A percentile compares a stretch with the other conserved stretches of the same genome.
Conservation (phyloP, 2,113 vertebrate genomes). For the Rhea pennata region DNA sequence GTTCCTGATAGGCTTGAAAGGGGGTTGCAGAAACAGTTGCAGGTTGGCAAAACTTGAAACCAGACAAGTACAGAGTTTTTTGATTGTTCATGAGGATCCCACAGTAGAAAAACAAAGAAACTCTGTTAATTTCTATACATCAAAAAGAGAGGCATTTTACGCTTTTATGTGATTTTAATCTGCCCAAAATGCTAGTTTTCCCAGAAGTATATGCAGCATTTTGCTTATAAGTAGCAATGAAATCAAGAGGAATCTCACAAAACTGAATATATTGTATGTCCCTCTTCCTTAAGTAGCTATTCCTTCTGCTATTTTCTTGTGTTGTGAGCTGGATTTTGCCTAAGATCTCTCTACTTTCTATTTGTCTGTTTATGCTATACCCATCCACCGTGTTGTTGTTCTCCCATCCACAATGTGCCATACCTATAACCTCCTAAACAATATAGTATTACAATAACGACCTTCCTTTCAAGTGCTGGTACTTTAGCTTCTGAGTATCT, state of each 20-base stretch:
- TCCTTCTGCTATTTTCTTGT: not conserved
- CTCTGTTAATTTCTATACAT: not conserved
- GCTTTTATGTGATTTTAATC: accelerated
- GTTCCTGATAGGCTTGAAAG: slow-evolving; percentile 8
- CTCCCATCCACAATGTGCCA: not conserved
- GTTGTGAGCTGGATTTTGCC: not conserved
- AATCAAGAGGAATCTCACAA: not conserved
- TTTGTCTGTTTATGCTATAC: not conserved
- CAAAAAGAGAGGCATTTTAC: not conserved
- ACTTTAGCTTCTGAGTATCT: not conserved
- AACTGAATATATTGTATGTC: not conserved
- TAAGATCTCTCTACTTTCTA: not conserved
- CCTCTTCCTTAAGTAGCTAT: not conserved
- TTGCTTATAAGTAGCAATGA: not conserved
- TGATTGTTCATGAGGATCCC: not conserved
- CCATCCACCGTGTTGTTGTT: not conserved
- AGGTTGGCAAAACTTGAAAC: not conserved
- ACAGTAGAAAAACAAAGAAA: not conserved
- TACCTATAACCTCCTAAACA: not conserved
- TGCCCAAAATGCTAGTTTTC: not conserved
- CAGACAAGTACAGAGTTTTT: not conserved
- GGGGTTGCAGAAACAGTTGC: not conserved
- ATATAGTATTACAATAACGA: accelerated
- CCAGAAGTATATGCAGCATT: not conserved
- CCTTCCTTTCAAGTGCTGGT: not conserved